A percentile compares a stretch with the other conserved stretches of the same genome.
These are phyloP conservation scores for Seira musarum DNA, from an alignment of 2,888 invertebrate species.

Conservation along the genomic window DNA sequence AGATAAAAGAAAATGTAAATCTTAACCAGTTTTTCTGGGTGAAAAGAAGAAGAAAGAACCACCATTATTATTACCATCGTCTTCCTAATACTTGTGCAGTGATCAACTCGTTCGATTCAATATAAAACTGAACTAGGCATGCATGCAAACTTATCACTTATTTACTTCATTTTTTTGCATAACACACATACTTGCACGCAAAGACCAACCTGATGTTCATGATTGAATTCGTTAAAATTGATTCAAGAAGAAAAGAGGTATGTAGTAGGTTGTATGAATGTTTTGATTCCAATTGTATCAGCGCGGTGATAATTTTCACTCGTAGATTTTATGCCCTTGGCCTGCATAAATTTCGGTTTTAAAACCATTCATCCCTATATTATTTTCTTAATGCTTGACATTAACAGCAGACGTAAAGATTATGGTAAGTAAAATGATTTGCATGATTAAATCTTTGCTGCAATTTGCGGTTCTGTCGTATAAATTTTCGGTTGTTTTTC, in stretches of 20 bases:
- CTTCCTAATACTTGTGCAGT: not conserved
- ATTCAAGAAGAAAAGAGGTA: not conserved
- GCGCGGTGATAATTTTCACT: conserved; percentile 26
- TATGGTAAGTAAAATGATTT: no score
- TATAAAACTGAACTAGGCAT: conserved; percentile 10
- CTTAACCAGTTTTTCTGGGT: not conserved
- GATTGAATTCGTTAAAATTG: not conserved
- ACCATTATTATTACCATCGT: not conserved
- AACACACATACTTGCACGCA: not conserved
- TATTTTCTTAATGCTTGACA: no score
- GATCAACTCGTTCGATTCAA: not conserved
- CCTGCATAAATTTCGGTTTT: conserved; percentile 37
- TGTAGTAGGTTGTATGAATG: no score
- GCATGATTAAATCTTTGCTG: not conserved
- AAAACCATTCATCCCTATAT: not conserved
- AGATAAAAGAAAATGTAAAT: not conserved
- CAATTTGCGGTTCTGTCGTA: not conserved
- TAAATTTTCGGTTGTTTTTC: not conserved
- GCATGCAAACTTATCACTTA: not conserved
- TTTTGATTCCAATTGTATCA: not conserved
- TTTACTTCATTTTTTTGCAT: not conserved
- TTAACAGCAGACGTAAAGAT: no score
- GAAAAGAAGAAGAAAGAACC: not conserved
- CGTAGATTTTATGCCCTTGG: conserved; percentile 34
- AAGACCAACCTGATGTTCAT: not conserved